Base-by-base conservation (phyloP, 2,797 vertebrate species). In the Ceryle rudis region DNA sequence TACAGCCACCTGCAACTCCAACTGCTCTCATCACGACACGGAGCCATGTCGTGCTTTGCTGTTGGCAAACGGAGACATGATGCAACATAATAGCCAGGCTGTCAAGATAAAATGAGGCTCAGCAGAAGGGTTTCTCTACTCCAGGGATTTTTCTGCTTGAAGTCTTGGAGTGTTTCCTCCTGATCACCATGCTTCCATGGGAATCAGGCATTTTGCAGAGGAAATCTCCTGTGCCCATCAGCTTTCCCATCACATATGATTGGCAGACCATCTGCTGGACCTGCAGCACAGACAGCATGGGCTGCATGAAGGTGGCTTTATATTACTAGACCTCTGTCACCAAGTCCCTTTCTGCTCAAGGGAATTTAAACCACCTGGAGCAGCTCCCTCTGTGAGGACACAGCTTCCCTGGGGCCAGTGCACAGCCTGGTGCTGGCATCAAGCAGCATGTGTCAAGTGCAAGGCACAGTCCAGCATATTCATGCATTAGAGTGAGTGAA, bases 371-470 rank as follows among this genome's bases (percentile, higher is more conserved):
- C 35, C n/a, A 44, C 74, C 51, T 73, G 62, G 70, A 70, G 35
- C 47, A 73, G 22, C 4, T 89, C 28, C 17, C 21, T 61, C 22
- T 57, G 22, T 1, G 4, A 57, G 21, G 41, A 51, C 33, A 31
- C 3, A 3, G 28, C 58, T 81, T 71, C 52, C 31, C 57, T 29
- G 16, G 14, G 42, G n/a, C 16, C 18, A 60, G 31, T 64, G 67
- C 0, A 0, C 62, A 72, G 33, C 54, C 58, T 25, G 19, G 29
- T 26, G 41, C 61, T 81, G 61, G 28, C 28, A 60, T 13, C 0
- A 0, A 65, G 64, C 35, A 81, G 26, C 0, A 0, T 28, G 35
- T 15, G 13, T 77, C 8, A 0, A 8, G 4, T 10, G 29, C 18
- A 23, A 55, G 51, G n/a, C 46, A 69, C 58, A 33, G 2, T 35